Conservation (phyloP, 2,888 invertebrate species). For the Diaperis boleti region DNA sequence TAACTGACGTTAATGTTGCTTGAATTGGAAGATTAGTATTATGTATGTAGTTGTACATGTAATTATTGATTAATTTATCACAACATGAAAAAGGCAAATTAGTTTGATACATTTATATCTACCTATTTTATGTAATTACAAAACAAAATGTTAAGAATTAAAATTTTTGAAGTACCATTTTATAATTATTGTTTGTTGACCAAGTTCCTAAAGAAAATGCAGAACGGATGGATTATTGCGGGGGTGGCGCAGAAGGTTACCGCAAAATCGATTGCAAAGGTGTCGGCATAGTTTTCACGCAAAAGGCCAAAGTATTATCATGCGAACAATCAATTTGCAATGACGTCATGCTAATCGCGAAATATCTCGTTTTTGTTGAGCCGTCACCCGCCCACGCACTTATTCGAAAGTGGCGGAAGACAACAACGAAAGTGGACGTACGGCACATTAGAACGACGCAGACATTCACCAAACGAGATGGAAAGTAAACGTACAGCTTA, state of each 20-base stretch:
- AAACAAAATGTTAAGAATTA: too few relatives aligned
- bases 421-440: slow-evolving; percentile 21
- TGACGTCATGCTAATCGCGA: slow-evolving; percentile 57
- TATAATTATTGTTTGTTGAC: background rate
- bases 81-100: too few relatives aligned
- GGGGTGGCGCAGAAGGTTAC: slow-evolving; percentile 12
- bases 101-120: too few relatives aligned
- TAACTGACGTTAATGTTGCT: too few relatives aligned
- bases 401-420: slow-evolving; percentile 25
- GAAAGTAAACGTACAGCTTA: slow-evolving; percentile 6
- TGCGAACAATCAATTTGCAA: slow-evolving; percentile 50
- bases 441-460: slow-evolving; percentile 28
- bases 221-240: background rate
- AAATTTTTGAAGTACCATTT: too few relatives aligned
- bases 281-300: slow-evolving; percentile 23
- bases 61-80: too few relatives aligned
- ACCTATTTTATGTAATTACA: too few relatives aligned
- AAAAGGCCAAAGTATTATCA: slow-evolving; percentile 45
- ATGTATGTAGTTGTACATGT: too few relatives aligned
- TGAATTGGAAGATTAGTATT: too few relatives aligned
- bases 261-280: slow-evolving; percentile 10
- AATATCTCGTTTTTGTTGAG: slow-evolving; percentile 48
- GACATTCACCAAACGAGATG: slow-evolving; percentile 14
- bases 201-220: background rate
- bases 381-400: slow-evolving; percentile 49